phyloP scores from a whole-genome alignment of 2,113 vertebrate species.

The Asarcornis scutulata region DNA sequence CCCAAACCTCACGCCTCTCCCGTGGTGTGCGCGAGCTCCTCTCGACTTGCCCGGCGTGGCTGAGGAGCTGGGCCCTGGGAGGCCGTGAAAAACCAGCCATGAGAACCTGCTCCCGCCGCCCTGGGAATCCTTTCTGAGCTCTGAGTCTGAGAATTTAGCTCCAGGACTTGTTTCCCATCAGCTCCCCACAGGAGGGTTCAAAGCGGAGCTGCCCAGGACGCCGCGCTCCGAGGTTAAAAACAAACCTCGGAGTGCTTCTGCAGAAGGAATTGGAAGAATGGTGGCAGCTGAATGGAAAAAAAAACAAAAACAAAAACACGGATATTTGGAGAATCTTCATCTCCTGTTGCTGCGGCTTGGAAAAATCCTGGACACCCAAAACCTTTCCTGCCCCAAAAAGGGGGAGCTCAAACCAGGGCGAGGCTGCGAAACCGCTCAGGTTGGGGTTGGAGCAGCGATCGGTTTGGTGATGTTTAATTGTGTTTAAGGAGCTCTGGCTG shows the following conservation, averaged over 20 bases:
- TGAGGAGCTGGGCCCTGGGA: background rate
- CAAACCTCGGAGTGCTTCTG: background rate
- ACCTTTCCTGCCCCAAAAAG: background rate
- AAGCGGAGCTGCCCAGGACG: background rate
- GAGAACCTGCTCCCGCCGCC: background rate
- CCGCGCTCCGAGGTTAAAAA: background rate
- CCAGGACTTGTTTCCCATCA: background rate
- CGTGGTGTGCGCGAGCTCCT: background rate
- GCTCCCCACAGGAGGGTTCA: background rate
- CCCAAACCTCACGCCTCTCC: background rate
- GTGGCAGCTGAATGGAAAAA: slow-evolving; percentile 31
- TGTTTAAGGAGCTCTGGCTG: background rate
- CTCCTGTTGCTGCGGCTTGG: background rate
- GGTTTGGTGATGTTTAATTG: background rate
- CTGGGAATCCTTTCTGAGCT: background rate
- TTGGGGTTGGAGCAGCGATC: background rate
- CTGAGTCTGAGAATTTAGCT: background rate
- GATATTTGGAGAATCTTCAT: slow-evolving; percentile 6
- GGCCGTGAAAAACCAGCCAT: background rate
- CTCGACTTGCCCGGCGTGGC: rapidly evolving
- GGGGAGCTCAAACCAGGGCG: slow-evolving; percentile 12
- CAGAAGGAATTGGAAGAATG: slow-evolving; percentile 42
- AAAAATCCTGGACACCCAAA: background rate
- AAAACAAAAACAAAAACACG: slow-evolving; percentile 29
- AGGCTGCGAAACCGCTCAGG: background rate